A percentile compares a stretch with the other conserved stretches of the same genome.
These are phyloP conservation scores for Disparrhopalites patrizii DNA, from an alignment of 2,888 invertebrate genomes.

Conservation along the genomic window DNA sequence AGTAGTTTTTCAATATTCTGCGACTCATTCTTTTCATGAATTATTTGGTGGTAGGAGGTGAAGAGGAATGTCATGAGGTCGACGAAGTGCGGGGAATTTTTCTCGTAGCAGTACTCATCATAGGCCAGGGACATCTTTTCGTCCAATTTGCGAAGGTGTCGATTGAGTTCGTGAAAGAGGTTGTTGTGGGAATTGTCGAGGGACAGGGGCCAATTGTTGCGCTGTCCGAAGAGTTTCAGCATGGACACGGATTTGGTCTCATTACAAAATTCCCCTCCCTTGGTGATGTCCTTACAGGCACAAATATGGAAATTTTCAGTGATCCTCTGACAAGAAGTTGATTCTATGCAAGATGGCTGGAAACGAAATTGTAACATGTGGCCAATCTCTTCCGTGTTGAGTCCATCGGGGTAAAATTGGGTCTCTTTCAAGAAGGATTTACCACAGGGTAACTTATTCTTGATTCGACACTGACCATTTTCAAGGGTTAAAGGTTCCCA, in stretches of 20 bases:
- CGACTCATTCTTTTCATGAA: neutral
- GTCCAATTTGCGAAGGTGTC: neutral
- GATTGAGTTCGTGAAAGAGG: slow-evolving; percentile 7
- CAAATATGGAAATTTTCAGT: neutral
- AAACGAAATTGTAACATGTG: slow-evolving; percentile 6
- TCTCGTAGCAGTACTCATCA: neutral
- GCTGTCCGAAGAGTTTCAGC: neutral
- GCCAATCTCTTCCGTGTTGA: neutral
- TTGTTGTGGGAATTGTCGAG: neutral
- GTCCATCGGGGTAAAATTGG: slow-evolving; percentile 3
- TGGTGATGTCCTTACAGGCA: neutral
- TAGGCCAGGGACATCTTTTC: neutral
- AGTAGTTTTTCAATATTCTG: neutral
- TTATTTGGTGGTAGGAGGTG: neutral
- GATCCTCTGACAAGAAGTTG: neutral
- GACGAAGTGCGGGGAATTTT: neutral
- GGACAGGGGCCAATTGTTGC: slow-evolving; percentile 4
- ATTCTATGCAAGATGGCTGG: neutral
- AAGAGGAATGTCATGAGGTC: neutral
- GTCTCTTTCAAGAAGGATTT: neutral
- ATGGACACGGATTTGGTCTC: neutral
- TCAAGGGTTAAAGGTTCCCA: slow-evolving; percentile 12
- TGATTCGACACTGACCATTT: slow-evolving; percentile 10
- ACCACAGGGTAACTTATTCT: slow-evolving; percentile 8
- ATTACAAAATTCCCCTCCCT: slow-evolving; percentile 13